Evolutionary conservation across 2,888 invertebrate species (phyloP), one percentile per base, ranked within the genome.

Genomic region (Cryptus armator): DNA sequence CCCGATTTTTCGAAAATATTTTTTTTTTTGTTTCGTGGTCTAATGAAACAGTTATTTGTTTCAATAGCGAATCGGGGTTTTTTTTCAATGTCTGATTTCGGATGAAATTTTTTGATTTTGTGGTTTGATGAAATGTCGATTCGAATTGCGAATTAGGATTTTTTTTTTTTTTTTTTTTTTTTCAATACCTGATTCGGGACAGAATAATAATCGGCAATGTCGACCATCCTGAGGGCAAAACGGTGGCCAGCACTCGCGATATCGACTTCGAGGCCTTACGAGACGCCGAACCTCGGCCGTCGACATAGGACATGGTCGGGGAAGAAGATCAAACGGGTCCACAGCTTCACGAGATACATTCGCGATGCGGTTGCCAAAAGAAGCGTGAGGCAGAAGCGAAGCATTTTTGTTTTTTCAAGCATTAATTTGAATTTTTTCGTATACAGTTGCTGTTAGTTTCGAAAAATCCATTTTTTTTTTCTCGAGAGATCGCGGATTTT

Each of bases 231-330:
- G 86, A 29, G 88, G 86, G 75, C 86, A 86, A 56, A 86, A 87
- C 16, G 87, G 87, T 64, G 87, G 86, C 89, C 88, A 88, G 77
- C 86, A 87, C 67, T 86, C 87, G 77, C 89, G 87, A 83, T 81
- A 85, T 46, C 82, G 86, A 72, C 84, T 86, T 81, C 87, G 83
- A 16, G 89, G 88, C 76, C 87, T 82, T 59, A 89, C 12, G 16
- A 86, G 48, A 51, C 86, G 84, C 14, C 87, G 87, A 24, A 87
- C 88, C 62, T 88, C 87, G 53, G 71, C 74, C 29, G 86, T 86
- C 32, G 88, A 81, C 88, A 89, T 78, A 24, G 83, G 86, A 5
- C 84, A 19, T 53, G 62, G 82, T 71, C 86, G 62, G 67, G 75
- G 86, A 70, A 85, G 81, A 53, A 79, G 72, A 71, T 72, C 84